These are phyloP conservation scores for Harpagoxenus sublaevis DNA, from an alignment of 2,888 invertebrate species.

Conservation along the genomic window DNA sequence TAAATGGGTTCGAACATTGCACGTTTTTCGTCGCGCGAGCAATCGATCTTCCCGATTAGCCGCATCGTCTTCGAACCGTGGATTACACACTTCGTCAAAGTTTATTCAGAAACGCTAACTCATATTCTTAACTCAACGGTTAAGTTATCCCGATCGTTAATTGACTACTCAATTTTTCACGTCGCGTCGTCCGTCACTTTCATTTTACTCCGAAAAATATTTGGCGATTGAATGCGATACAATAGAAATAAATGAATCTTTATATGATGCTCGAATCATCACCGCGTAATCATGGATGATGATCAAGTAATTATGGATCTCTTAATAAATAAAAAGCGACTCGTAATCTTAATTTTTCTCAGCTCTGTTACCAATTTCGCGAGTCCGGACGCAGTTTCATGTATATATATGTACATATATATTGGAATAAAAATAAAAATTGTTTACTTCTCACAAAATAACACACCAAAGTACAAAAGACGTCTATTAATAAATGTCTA, in stretches of 20 bases:
- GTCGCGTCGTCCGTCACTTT: not conserved
- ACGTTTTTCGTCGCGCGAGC: constrained; percentile 6
- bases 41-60: constrained; percentile 10
- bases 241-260: constrained; percentile 6
- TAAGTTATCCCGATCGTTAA: constrained; percentile 1
- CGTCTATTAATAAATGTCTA: constrained; percentile 14
- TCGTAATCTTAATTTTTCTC: not conserved
- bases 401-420: not conserved
- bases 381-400: not conserved
- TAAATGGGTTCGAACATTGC: constrained; percentile 55
- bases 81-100: constrained; percentile 25
- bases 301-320: not conserved
- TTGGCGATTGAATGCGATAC: not conserved
- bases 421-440: constrained; percentile 10
- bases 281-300: not conserved
- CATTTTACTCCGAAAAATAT: constrained; percentile 12
- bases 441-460: constrained; percentile 28
- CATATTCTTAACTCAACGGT: constrained; percentile 27
- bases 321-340: not conserved
- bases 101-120: constrained; percentile 16
- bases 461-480: constrained; percentile 14
- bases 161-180: not conserved
- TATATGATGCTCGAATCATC: not conserved
- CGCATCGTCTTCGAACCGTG: not conserved
- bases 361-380: not conserved